Base-by-base conservation (phyloP, 2,113 vertebrate species). In the Plecturocebus donacophilus region DNA sequence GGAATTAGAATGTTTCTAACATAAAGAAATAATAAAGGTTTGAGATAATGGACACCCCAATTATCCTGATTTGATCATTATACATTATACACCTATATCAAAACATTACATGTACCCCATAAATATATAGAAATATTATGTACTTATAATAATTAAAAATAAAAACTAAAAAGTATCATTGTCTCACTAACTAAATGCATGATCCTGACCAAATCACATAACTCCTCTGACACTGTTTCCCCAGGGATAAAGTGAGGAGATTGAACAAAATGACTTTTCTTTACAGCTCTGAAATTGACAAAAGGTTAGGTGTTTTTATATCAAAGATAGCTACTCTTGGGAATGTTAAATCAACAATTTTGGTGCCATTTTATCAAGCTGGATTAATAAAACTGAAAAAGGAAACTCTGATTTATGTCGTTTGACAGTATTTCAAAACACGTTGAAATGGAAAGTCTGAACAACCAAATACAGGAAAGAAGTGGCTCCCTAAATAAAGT, bases 371-470 rank as follows among this genome's bases (percentile, higher is more conserved):
- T 94, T 95, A 90, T 93, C 82, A 84, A 79, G 56, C 47, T 61
- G 6, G 66, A 75, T 90, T 94, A 91, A 95, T 87, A 90, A 89
- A 96, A 84, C 30, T 56, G 77, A 93, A 79, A 95, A 96, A 84
- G 90, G 80, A 89, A 95, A 81, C 86, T 58, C 54, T 93, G 40
- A 96, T 96, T 96, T 96, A 92, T 84, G 91, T 49, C 84, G n/a
- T 83, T 91, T 96, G 86, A 97, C 92, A 83, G 35, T 86, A 92
- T 97, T 97, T 97, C 91, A 94, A 97, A 97, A 94, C 89, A 97
- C 89, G 61, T 52, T 91, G 86, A 95, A 91, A 93, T 82, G 86
- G 97, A 90, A 91, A 95, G 71, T 76, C 87, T 91, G 96, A 93
- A 54, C 83, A 91, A 89, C 56, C 94, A 97, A 95, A 97, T 73